Evolutionary conservation across 1,140 invertebrate genomes (phyloP).

Genomic region (Rhopalosiphum maidis): DNA sequence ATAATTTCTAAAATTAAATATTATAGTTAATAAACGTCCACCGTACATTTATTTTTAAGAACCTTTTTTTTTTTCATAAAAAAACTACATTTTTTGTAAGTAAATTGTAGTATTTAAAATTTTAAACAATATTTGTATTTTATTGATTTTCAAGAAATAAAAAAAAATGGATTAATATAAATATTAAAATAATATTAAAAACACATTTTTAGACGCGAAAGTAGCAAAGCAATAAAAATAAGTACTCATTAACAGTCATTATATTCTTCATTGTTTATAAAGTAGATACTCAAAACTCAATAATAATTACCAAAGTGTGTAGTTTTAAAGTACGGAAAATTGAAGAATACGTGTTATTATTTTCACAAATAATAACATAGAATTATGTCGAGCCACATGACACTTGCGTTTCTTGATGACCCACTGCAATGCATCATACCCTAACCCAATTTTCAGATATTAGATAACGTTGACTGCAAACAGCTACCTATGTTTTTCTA

Average conservation of each 20-base stretch:
- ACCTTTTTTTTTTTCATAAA: neutral
- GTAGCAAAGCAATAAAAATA: neutral
- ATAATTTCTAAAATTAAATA: neutral
- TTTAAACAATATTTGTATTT: neutral
- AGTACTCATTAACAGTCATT: neutral
- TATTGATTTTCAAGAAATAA: neutral
- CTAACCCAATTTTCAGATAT: neutral
- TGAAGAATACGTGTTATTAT: neutral
- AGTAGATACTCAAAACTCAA: neutral
- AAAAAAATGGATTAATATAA: neutral
- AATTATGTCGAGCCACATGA: neutral
- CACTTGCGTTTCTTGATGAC: neutral
- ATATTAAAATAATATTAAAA: neutral
- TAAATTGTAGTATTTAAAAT: neutral
- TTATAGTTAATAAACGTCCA: neutral
- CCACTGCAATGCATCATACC: neutral
- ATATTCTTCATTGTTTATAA: neutral
- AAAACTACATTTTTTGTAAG: neutral
- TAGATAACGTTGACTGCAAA: neutral
- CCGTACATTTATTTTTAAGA: neutral
- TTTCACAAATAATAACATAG: conserved; percentile 6
- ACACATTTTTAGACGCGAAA: neutral
- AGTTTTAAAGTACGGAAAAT: neutral
- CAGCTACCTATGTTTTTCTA: neutral
- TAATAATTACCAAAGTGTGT: neutral